phyloP scores from a whole-genome alignment of 2,797 vertebrate genomes.

The Pelobates cultripes region DNA sequence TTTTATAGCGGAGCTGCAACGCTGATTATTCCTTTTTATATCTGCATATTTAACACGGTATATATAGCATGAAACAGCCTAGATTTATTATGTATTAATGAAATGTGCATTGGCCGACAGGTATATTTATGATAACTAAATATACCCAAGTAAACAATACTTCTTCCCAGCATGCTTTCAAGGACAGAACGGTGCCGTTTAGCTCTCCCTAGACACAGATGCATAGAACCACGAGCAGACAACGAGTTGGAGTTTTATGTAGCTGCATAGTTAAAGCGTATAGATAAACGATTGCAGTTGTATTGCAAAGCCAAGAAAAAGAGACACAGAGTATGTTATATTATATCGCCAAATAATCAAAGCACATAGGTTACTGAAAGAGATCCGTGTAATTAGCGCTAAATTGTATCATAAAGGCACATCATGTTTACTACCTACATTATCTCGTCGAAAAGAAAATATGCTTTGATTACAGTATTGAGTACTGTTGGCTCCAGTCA shows the following conservation, averaged over 20 bases:
- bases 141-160: too few relatives aligned
- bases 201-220: too few relatives aligned
- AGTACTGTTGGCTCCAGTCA: slow-evolving; percentile 12
- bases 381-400: background rate
- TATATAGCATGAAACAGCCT: background rate
- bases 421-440: slow-evolving; percentile 14
- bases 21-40: background rate
- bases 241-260: background rate
- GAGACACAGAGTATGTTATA: too few relatives aligned
- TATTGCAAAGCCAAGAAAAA: too few relatives aligned
- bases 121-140: too few relatives aligned
- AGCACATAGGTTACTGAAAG: background rate
- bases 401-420: slow-evolving; percentile 21
- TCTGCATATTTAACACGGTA: background rate
- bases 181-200: too few relatives aligned
- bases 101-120: too few relatives aligned
- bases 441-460: slow-evolving; percentile 33
- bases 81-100: too few relatives aligned
- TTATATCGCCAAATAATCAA: too few relatives aligned
- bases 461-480: slow-evolving; percentile 31
- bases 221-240: background rate
- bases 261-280: background rate
- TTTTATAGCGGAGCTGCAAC: too few relatives aligned
- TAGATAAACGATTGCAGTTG: background rate
- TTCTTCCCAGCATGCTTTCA: too few relatives aligned